Conservation (phyloP, 2,888 invertebrate species). For the Plebejus anna region DNA sequence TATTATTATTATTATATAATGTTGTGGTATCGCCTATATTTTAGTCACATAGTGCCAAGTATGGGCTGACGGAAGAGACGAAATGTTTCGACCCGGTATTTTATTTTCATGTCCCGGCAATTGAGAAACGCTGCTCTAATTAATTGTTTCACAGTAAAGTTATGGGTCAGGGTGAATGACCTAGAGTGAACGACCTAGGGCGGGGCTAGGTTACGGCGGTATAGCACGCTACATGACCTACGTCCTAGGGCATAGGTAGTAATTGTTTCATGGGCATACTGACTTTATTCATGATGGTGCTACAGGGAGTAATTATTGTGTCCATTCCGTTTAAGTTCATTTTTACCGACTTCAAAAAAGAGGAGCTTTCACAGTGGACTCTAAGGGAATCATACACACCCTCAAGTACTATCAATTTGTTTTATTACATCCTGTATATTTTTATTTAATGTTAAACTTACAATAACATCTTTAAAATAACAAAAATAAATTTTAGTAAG, state of each 20-base stretch:
- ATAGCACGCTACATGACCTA: slow-evolving; percentile 50
- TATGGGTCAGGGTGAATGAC: slow-evolving; percentile 68
- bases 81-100: no score
- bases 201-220: slow-evolving; percentile 47
- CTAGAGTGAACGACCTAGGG: slow-evolving; percentile 38
- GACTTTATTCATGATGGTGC: background rate
- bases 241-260: slow-evolving; percentile 42
- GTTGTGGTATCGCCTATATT: no score
- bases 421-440: background rate
- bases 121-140: slow-evolving; percentile 39
- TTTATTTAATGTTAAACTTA: background rate
- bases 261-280: slow-evolving; percentile 37
- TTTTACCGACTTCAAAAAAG: background rate
- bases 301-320: background rate
- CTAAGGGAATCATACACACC: no score
- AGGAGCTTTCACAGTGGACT: background rate
- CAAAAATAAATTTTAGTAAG: background rate
- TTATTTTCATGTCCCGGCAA: no score
- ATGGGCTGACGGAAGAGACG: no score
- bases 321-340: background rate
- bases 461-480: background rate
- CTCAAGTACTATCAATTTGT: no score
- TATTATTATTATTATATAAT: no score
- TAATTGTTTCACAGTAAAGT: slow-evolving; percentile 54
- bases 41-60: no score